Evolutionary conservation across 2,888 invertebrate genomes (phyloP).

Genomic region (Agapostemon virescens): DNA sequence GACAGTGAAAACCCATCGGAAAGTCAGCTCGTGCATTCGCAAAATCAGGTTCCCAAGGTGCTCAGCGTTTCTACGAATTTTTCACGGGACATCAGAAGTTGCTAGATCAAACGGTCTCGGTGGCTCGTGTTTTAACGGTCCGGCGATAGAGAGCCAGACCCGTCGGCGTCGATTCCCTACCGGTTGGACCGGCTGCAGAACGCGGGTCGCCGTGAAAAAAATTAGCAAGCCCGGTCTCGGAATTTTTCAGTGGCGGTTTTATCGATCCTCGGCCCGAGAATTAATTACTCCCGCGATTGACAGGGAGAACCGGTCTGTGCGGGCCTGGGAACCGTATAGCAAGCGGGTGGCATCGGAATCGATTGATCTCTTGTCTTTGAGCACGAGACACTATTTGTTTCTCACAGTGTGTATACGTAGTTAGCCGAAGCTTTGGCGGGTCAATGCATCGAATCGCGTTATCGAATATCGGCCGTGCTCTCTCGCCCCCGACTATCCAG

Average conservation of each 20-base stretch:
- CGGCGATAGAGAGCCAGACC: not conserved
- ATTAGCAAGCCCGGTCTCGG: constrained; percentile 5
- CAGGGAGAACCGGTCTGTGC: not conserved
- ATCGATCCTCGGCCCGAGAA: not conserved
- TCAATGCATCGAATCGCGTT: constrained; percentile 65
- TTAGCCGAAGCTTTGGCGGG: constrained; percentile 57
- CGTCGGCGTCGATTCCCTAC: not conserved
- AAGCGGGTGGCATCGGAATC: constrained; percentile 39
- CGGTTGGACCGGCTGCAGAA: not conserved
- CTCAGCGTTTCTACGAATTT: not conserved
- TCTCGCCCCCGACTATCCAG: constrained; percentile 44
- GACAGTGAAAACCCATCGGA: not conserved
- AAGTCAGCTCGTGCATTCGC: not conserved
- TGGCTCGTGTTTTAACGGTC: not conserved
- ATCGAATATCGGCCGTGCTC: constrained; percentile 58
- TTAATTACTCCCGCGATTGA: constrained; percentile 41
- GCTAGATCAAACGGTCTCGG: not conserved
- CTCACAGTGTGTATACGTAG: constrained; percentile 52
- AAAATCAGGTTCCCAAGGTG: not conserved
- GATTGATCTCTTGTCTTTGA: constrained; percentile 68
- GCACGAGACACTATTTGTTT: constrained; percentile 63
- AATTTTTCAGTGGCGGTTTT: constrained; percentile 2
- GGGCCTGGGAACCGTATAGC: not conserved
- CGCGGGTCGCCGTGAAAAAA: not conserved
- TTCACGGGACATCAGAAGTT: not conserved